Evolutionary conservation across 2,113 vertebrate species (phyloP), one percentile per base, ranked within the genome.

Genomic region (Oostethus manadensis): DNA sequence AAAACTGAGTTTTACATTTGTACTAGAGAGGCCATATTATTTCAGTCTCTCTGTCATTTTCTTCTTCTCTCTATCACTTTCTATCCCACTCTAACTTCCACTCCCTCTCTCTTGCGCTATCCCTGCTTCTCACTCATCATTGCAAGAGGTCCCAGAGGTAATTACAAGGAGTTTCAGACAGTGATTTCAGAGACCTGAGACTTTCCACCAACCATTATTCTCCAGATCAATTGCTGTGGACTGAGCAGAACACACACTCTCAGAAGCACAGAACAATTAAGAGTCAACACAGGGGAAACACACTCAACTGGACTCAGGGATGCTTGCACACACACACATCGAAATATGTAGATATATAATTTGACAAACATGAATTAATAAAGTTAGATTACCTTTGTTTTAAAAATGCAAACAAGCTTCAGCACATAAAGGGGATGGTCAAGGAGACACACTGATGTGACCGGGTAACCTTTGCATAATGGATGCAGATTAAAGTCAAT

Each of bases 231-330:
- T 86, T 74, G 68, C 77, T 70, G 64, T 60, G 53, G 70, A 70
- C 66, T 71, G 74, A 86, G 82, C 79, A 68, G 68, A 81, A 80
- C 77, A 74, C 76, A 73, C 73, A 70, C 73, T 76, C 81, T 79
- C 77, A 71, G 58, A 78, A 84, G 82, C 80, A 74, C 83, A 66
- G 66, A 67, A 78, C 83, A 81, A 83, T 87, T 83, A 82, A 80
- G 80, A 77, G 65, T 80, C 60, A 71, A 62, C 74, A 69, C 61
- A 4, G 18, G 70, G 71, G 77, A 61, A 70, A 68, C 56, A 22
- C 33, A 42, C 43, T 14, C 49, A 33, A n/a, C 48, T 23, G 20
- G 33, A 60, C 26, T 51, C 61, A 38, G 29, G 14, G 17, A 60
- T 20, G 21, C 38, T 64, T 22, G 10, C 38, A 43, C 46, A 54